These are phyloP conservation scores for Hirtodrosophila trivittata DNA, from an alignment of 2,888 invertebrate genomes.

Conservation along the genomic window DNA sequence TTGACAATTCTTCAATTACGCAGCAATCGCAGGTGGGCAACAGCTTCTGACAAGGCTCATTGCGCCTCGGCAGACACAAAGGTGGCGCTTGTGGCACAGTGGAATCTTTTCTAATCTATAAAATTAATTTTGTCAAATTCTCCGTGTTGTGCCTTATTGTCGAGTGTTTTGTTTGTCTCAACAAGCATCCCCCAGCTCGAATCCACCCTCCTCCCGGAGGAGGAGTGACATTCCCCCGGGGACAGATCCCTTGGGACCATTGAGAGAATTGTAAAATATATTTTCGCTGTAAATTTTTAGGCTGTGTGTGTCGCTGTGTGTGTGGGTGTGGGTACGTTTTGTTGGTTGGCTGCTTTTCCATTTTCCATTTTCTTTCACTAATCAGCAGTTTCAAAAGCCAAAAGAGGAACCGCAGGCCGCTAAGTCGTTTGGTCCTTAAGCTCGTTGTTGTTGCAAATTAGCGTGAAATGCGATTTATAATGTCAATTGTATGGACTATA, in stretches of 20 bases:
- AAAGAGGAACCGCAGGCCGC: slow-evolving; percentile 20
- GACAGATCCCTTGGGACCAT: slow-evolving; percentile 40
- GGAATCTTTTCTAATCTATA: slow-evolving; percentile 77
- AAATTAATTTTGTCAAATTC: slow-evolving; percentile 76
- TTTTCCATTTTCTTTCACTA: slow-evolving; percentile 37
- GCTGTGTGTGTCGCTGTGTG: slow-evolving; percentile 26
- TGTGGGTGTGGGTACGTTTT: slow-evolving; percentile 8
- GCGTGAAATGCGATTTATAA: slow-evolving; percentile 80
- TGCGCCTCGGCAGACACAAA: slow-evolving; percentile 31
- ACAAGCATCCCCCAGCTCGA: no score
- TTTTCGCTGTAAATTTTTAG: slow-evolving; percentile 65
- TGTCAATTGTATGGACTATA: slow-evolving; percentile 65
- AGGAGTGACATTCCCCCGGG: no score
- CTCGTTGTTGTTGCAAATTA: slow-evolving; percentile 70
- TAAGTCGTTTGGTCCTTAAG: slow-evolving; percentile 26
- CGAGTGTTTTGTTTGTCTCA: slow-evolving; percentile 42
- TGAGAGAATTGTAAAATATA: slow-evolving; percentile 64
- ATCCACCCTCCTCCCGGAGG: no score
- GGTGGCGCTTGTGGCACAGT: no score
- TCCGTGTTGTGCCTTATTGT: slow-evolving; percentile 39
- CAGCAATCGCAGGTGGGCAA: no score
- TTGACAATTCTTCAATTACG: slow-evolving; percentile 73
- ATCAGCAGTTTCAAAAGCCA: slow-evolving; percentile 55
- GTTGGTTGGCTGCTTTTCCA: slow-evolving; percentile 42
- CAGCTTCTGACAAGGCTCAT: slow-evolving; percentile 57